phyloP scores from a whole-genome alignment of 1,140 invertebrate genomes.

The Lamellibrachia luymesi region DNA sequence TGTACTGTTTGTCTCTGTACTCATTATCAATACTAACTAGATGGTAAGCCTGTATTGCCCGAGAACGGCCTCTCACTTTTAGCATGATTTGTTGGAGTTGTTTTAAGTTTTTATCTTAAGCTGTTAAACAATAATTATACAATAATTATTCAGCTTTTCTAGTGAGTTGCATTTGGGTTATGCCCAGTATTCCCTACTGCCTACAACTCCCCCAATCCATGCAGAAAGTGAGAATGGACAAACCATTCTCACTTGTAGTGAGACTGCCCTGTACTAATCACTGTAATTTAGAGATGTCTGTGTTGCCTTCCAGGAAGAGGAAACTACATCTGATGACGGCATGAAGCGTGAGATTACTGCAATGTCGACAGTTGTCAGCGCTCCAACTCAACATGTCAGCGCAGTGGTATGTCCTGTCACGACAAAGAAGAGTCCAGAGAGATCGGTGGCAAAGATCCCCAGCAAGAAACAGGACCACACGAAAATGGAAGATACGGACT shows the following conservation, averaged over 20 bases:
- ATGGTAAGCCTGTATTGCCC: background rate
- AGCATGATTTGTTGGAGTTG: background rate
- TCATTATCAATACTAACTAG: too few relatives aligned
- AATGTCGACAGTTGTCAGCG: background rate
- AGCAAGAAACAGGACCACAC: conserved; percentile 20
- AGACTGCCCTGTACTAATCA: background rate
- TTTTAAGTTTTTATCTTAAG: too few relatives aligned
- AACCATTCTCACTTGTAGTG: too few relatives aligned
- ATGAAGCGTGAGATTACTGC: background rate
- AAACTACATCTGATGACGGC: background rate
- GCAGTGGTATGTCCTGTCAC: background rate
- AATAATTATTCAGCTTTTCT: too few relatives aligned
- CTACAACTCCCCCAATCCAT: too few relatives aligned
- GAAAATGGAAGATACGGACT: conserved; percentile 25
- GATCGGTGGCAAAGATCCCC: background rate
- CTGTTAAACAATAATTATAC: too few relatives aligned
- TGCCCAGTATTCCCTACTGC: too few relatives aligned
- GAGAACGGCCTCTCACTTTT: background rate
- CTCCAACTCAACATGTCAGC: background rate
- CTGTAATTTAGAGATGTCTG: background rate
- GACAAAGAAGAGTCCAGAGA: background rate
- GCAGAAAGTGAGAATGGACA: too few relatives aligned
- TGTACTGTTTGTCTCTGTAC: background rate
- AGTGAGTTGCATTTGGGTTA: too few relatives aligned
- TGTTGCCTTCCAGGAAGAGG: background rate